Conservation (phyloP, 1,140 invertebrate species). For the Lepidurus packardi region DNA sequence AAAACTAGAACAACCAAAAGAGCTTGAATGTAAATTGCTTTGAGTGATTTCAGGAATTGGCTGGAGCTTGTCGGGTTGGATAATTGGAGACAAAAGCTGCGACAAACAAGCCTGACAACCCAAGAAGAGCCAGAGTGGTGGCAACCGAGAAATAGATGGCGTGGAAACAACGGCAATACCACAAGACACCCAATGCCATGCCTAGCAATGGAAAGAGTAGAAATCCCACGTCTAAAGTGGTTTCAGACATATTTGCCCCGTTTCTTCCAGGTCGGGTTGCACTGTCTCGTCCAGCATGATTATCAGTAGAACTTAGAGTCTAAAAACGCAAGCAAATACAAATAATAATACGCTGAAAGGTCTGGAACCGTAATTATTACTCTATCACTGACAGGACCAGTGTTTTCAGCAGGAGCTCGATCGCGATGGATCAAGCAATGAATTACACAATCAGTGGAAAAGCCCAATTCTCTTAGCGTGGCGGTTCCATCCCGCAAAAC, state of each 20-base stretch:
- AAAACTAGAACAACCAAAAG: too few relatives aligned
- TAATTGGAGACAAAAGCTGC: constrained; percentile 51
- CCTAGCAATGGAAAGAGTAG: constrained; percentile 50
- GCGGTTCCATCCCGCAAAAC: constrained; percentile 67
- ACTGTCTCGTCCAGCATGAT: constrained; percentile 36
- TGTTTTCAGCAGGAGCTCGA: constrained; percentile 36
- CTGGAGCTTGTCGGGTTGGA: background rate
- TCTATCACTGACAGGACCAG: background rate
- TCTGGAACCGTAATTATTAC: background rate
- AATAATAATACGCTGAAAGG: background rate
- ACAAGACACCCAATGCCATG: constrained; percentile 52
- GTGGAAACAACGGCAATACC: constrained; percentile 59
- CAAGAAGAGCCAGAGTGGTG: constrained; percentile 55
- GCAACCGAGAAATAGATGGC: constrained; percentile 57
- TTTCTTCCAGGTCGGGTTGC: background rate
- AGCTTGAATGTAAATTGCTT: too few relatives aligned
- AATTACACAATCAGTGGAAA: constrained; percentile 79
- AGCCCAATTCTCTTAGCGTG: constrained; percentile 68
- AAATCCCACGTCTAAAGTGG: constrained; percentile 41
- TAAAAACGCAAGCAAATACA: background rate
- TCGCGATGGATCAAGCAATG: constrained; percentile 72
- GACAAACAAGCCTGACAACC: constrained; percentile 55
- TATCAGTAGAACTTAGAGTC: constrained; percentile 1
- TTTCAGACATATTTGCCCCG: background rate
- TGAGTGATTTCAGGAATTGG: too few relatives aligned